phyloP scores from a whole-genome alignment of 2,113 vertebrate genomes.

The Gopherus flavomarginatus region DNA sequence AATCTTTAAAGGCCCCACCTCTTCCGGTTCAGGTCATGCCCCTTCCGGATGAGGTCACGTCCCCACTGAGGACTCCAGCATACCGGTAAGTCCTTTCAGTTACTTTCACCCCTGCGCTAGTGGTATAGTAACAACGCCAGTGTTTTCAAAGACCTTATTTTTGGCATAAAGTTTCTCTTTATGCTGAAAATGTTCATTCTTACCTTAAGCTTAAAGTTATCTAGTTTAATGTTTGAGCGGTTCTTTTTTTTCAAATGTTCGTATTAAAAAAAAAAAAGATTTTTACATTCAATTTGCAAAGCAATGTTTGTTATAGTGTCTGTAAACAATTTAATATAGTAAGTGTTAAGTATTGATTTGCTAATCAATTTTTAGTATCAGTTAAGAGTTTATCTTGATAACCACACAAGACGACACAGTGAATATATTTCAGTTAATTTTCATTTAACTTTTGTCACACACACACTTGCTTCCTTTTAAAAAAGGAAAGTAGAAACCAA shows the following conservation, averaged over 20 bases:
- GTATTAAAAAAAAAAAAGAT: not conserved
- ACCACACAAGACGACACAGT: not conserved
- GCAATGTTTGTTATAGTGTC: not conserved
- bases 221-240: not conserved
- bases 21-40: too few species aligned
- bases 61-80: too few species aligned
- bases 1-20: too few species aligned
- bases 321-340: not conserved
- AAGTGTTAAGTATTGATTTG: not conserved
- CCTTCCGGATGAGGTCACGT: too few species aligned
- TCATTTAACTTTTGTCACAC: not conserved
- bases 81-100: too few species aligned
- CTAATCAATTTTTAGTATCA: not conserved
- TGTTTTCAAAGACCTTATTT: not conserved
- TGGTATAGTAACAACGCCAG: accelerated
- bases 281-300: not conserved
- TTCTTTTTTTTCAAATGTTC: not conserved
- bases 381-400: not conserved
- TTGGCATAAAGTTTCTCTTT: not conserved
- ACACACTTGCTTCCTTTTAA: not conserved
- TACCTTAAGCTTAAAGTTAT: not conserved
- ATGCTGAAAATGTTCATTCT: not conserved
- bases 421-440: not conserved
- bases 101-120: not conserved
- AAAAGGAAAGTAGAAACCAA: not conserved